Conservation (phyloP, 2,113 vertebrate species). For the Lampris incognitus region DNA sequence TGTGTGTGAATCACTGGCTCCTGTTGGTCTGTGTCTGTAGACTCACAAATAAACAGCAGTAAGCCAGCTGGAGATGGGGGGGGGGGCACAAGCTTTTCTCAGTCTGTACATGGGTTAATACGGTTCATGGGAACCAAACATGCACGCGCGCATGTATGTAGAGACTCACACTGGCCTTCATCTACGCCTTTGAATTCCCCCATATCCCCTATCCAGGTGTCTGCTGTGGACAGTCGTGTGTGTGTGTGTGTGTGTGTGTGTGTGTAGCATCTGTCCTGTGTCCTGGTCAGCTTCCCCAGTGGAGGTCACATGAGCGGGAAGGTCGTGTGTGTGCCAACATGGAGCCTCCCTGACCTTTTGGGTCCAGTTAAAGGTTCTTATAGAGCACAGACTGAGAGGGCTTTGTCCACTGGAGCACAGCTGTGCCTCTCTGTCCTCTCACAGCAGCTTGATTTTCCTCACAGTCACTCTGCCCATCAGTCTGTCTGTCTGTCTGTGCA, state of each 20-base stretch:
- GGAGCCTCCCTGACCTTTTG: constrained; percentile 66
- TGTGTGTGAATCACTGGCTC: constrained; percentile 76
- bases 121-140: constrained; percentile 79
- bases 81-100: constrained; percentile 72
- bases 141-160: constrained; percentile 22
- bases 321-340: constrained; percentile 57
- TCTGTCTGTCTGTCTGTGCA: constrained; percentile 17
- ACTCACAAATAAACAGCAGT: constrained; percentile 81
- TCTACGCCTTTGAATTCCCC: constrained; percentile 41
- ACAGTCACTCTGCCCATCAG: background rate
- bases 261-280: constrained; percentile 43
- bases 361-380: constrained; percentile 68
- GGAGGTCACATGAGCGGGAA: constrained; percentile 49
- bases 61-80: constrained; percentile 78
- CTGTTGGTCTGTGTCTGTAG: constrained; percentile 81
- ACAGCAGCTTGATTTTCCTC: constrained; percentile 31
- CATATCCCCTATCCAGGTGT: constrained; percentile 49
- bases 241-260: constrained; percentile 20
- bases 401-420: constrained; percentile 66
- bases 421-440: constrained; percentile 57
- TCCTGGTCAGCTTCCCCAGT: constrained; percentile 31
- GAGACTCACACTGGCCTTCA: constrained; percentile 22
- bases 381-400: constrained; percentile 58
- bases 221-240: background rate
- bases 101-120: constrained; percentile 73